These are phyloP conservation scores for Nesoenas mayeri DNA, from an alignment of 2,113 vertebrate genomes.

Conservation along the genomic window DNA sequence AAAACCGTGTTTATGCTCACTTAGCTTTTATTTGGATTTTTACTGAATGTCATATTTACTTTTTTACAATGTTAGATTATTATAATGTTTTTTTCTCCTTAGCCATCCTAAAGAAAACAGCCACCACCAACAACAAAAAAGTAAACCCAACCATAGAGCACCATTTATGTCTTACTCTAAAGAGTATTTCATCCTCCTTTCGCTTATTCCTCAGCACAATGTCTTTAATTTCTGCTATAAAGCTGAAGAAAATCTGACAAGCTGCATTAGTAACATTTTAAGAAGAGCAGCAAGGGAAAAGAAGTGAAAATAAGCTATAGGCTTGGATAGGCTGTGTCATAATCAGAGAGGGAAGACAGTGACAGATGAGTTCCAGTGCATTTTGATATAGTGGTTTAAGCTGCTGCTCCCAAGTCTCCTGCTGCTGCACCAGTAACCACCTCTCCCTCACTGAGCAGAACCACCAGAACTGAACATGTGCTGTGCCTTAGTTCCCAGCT, in stretches of 20 bases:
- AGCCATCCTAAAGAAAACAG: neutral
- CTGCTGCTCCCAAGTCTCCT: neutral
- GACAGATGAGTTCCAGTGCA: neutral
- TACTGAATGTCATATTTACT: neutral
- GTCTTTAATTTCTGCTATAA: neutral
- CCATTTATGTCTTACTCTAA: neutral
- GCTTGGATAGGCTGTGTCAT: neutral
- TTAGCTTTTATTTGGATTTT: neutral
- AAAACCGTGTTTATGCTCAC: neutral
- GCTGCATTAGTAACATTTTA: neutral
- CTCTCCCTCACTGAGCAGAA: neutral
- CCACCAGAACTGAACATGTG: neutral
- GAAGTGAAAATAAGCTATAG: neutral
- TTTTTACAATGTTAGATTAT: neutral
- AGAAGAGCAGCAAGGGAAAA: neutral
- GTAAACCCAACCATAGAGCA: neutral
- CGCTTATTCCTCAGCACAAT: neutral
- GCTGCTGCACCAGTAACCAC: neutral
- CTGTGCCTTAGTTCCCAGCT: neutral
- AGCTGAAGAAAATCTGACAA: slow-evolving; percentile 14
- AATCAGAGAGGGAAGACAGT: neutral
- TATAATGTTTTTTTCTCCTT: neutral
- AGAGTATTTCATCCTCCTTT: neutral
- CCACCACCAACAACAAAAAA: neutral
- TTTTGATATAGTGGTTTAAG: neutral